phyloP scores from a whole-genome alignment of 35 echinoderm and acorn worm genomes.

The Hemicentrotus pulcherrimus region DNA sequence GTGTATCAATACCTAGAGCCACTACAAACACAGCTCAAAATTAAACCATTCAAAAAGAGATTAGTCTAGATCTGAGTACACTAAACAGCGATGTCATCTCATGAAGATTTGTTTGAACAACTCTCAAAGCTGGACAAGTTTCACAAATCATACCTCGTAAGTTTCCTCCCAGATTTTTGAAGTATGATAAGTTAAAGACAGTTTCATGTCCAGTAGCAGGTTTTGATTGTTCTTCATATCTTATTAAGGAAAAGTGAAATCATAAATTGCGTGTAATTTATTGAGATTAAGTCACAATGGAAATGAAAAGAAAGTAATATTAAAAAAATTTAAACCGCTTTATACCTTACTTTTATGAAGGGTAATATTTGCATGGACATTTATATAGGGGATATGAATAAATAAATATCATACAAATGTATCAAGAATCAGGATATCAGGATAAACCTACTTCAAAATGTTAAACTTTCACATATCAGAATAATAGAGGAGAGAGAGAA shows the following conservation, averaged over 20 bases:
- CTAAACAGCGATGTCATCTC: neutral
- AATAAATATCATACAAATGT: too few relatives aligned
- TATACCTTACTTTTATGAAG: too few relatives aligned
- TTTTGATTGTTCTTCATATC: neutral
- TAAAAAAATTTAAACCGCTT: neutral
- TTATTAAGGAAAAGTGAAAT: neutral
- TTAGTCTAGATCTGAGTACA: neutral
- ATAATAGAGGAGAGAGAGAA: neutral
- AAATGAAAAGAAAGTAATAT: neutral
- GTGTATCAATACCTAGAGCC: neutral
- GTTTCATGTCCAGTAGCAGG: neutral
- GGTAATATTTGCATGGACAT: too few relatives aligned
- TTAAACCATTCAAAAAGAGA: neutral
- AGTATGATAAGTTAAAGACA: neutral
- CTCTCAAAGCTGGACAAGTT: neutral
- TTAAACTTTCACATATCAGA: neutral
- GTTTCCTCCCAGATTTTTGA: neutral
- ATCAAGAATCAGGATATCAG: too few relatives aligned
- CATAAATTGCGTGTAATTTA: neutral
- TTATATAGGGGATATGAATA: too few relatives aligned
- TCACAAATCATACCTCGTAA: neutral
- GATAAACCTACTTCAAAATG: too few relatives aligned
- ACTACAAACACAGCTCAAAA: neutral
- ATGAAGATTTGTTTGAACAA: neutral
- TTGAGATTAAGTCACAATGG: neutral